Percentiles rank a stretch among this genome's conserved stretches.
Evolutionary conservation across 2,888 invertebrate genomes (phyloP).

Genomic region (Apotomis betuletana): DNA sequence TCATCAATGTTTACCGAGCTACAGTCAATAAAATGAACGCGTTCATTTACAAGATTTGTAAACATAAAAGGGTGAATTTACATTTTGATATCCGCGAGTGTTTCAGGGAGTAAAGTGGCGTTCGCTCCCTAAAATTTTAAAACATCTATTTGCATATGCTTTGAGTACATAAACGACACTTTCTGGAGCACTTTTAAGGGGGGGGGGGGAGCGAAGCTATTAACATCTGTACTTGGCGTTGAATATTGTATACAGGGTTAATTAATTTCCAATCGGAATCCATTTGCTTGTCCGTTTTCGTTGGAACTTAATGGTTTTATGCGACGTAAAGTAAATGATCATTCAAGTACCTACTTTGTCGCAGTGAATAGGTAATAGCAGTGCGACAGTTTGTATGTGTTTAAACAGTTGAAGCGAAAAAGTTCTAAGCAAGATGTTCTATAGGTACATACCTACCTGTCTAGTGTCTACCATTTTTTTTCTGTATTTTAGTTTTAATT

Average conservation of each 20-base stretch:
- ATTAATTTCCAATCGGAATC: constrained; percentile 30
- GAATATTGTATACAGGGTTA: constrained; percentile 34
- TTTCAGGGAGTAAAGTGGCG: constrained; percentile 79
- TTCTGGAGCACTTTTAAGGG: constrained; percentile 75
- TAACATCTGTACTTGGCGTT: constrained; percentile 43
- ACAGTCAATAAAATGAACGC: constrained; percentile 80
- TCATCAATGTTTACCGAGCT: constrained; percentile 48
- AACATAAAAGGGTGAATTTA: constrained; percentile 84
- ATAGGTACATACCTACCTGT: too few relatives aligned
- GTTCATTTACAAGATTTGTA: constrained; percentile 82
- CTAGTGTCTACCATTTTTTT: too few relatives aligned
- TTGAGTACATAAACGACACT: constrained; percentile 84
- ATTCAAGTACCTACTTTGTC: not conserved
- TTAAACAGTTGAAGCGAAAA: too few relatives aligned
- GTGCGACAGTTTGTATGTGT: too few relatives aligned
- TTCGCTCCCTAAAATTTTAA: constrained; percentile 83
- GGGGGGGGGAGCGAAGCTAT: constrained; percentile 47
- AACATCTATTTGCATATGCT: constrained; percentile 83
- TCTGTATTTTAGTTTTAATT: too few relatives aligned
- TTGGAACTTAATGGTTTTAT: not conserved
- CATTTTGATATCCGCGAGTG: constrained; percentile 83
- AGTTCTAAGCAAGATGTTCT: too few relatives aligned
- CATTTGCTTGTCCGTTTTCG: not conserved
- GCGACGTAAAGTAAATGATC: not conserved
- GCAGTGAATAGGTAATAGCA: too few relatives aligned